A percentile compares a stretch with the other conserved stretches of the same genome.
Evolutionary conservation across 2,888 invertebrate genomes (phyloP).

Genomic region (Drosophila meridiana): DNA sequence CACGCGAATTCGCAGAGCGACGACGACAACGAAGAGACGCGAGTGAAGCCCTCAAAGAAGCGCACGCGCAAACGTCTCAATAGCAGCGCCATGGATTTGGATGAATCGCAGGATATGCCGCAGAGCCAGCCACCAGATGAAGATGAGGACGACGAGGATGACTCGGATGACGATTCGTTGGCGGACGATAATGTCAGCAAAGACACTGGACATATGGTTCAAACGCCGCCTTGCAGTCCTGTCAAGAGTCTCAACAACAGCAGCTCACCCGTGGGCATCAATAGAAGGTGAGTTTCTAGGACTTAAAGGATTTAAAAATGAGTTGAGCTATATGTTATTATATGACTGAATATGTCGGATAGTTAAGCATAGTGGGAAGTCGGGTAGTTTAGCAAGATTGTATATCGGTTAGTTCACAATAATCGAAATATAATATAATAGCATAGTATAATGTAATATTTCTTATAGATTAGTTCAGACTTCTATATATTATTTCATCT

Average conservation of each 20-base stretch:
- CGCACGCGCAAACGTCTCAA: conserved; percentile 59
- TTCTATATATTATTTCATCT: neutral
- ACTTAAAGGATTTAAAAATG: neutral
- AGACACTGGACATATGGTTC: conserved; percentile 69
- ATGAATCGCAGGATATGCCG: conserved; percentile 53
- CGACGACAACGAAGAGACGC: conserved; percentile 77
- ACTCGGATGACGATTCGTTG: conserved; percentile 69
- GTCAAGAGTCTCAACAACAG: conserved; percentile 84
- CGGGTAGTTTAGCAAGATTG: neutral
- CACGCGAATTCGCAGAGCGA: conserved; percentile 80
- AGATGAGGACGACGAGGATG: conserved; percentile 71
- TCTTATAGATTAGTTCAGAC: too few species aligned
- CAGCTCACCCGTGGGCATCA: conserved; percentile 85
- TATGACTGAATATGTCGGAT: neutral
- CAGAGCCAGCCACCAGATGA: conserved; percentile 50
- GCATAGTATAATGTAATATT: too few species aligned
- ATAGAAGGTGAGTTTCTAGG: conserved; percentile 80
- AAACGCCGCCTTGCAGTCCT: conserved; percentile 85
- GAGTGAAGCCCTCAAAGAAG: conserved; percentile 55
- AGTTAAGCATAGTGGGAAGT: neutral
- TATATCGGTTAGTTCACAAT: too few species aligned
- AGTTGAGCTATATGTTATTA: neutral
- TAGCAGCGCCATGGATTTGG: conserved; percentile 65
- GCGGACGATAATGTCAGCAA: conserved; percentile 78
- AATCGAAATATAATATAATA: too few species aligned